Conservation (phyloP, 2,888 invertebrate species). For the Andrena chrysosceles region DNA sequence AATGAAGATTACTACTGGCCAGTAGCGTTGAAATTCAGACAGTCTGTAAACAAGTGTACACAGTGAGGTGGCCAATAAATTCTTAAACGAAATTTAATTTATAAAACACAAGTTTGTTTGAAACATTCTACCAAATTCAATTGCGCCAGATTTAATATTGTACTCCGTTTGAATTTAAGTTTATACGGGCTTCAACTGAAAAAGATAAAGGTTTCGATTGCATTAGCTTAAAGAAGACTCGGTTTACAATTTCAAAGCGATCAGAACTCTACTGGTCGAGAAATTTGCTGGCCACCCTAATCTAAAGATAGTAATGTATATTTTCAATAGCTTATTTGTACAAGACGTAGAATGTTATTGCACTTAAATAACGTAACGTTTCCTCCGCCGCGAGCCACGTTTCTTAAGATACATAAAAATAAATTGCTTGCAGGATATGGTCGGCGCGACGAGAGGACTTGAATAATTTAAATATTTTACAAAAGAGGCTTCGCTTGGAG, state of each 20-base stretch:
- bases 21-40: slow-evolving; percentile 22
- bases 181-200: not conserved
- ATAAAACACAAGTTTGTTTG: not conserved
- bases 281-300: slow-evolving; percentile 7
- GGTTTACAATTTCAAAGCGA: not conserved
- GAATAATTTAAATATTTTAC: slow-evolving; percentile 2
- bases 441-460: slow-evolving; percentile 14
- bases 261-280: not conserved
- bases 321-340: slow-evolving; percentile 26
- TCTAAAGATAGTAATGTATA: slow-evolving; percentile 1
- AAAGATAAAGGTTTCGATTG: not conserved
- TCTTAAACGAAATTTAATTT: not conserved
- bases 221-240: not conserved
- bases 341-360: slow-evolving; percentile 46
- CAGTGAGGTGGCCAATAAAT: not conserved
- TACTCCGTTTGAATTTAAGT: not conserved
- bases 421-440: slow-evolving; percentile 33
- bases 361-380: slow-evolving; percentile 22
- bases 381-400: slow-evolving; percentile 5
- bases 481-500: slow-evolving; percentile 19
- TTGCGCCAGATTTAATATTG: too few species aligned
- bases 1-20: slow-evolving; percentile 16
- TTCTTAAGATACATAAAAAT: slow-evolving; percentile 27
- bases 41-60: not conserved
- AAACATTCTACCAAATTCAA: too few species aligned